Conservation (phyloP, 2,113 vertebrate species). For the Meleagris gallopavo region DNA sequence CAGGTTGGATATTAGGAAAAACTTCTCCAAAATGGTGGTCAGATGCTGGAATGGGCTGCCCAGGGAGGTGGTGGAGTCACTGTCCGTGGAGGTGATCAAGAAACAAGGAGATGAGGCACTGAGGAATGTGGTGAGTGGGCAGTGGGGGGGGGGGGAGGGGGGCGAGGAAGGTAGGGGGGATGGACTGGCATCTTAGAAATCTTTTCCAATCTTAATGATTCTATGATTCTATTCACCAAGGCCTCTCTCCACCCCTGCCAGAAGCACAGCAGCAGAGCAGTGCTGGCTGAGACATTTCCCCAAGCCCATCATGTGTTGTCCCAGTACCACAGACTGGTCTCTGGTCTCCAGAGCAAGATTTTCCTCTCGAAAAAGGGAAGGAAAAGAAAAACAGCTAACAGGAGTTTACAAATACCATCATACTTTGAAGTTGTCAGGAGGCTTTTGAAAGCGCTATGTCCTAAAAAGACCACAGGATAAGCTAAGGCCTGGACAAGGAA, state of each 20-base stretch:
- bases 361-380: background rate
- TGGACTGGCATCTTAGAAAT: no score
- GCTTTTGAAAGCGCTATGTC: background rate
- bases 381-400: background rate
- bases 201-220: no score
- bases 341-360: background rate
- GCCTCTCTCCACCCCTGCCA: background rate
- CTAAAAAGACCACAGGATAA: background rate
- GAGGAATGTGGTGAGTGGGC: no score
- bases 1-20: no score
- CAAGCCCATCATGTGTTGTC: background rate
- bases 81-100: no score
- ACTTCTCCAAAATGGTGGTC: no score
- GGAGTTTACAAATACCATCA: background rate
- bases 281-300: background rate
- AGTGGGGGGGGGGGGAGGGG: no score
- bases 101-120: no score
- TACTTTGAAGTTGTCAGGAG: background rate
- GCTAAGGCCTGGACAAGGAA: no score
- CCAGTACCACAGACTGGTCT: background rate
- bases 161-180: no score
- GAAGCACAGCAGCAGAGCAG: rapidly evolving
- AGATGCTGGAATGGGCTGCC: no score
- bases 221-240: background rate
- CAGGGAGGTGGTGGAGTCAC: no score